Evolutionary conservation across 2,888 invertebrate genomes (phyloP), one percentile per base, ranked within the genome.

Genomic region (Mimas tiliae): DNA sequence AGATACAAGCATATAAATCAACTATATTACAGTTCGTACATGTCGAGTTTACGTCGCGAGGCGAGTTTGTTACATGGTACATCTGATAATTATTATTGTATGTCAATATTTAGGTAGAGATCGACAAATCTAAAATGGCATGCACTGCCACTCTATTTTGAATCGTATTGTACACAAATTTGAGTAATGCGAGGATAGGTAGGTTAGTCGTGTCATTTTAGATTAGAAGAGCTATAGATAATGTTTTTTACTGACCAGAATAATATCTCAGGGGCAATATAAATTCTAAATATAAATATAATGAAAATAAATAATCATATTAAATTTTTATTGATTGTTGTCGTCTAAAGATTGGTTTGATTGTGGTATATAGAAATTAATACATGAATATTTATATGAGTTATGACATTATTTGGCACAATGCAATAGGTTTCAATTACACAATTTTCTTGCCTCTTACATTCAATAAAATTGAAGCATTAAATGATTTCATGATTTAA

Each of bases 291-390:
- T 53, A 53, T 53, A 33, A 34, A 8, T 1, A 33, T n/a, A 27
- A 53, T 33, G 33, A n/a, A 53, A 53, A 53, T 14, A 33, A 34
- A 14, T n/a, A 34, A 34, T 38, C 34, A 8, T 16, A 9, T 38
- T 55, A 16, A 38, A 34, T 27, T 3, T n/a, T 27, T 48, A 16
- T 55, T 55, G 34, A 55, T 58, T 58, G 19, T 58, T 58, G 42
- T 42, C 38, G 58, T 58, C 58, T 58, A 42, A 42, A 12, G 19
- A 19, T 38, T 42, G 19, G 38, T 58, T 58, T 58, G 42, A 58
- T 58, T 58, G 58, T 58, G 58, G 58, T 58, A 58, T 53, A 53
- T 19, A 58, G 19, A 42, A 42, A 11, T 42, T 58, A 58, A 55
- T 34, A 11, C 14, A 12, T 45, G 12, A 16, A 19, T 19, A 58